phyloP scores from a whole-genome alignment of 2,888 invertebrate genomes.

The Macaria liturata region DNA sequence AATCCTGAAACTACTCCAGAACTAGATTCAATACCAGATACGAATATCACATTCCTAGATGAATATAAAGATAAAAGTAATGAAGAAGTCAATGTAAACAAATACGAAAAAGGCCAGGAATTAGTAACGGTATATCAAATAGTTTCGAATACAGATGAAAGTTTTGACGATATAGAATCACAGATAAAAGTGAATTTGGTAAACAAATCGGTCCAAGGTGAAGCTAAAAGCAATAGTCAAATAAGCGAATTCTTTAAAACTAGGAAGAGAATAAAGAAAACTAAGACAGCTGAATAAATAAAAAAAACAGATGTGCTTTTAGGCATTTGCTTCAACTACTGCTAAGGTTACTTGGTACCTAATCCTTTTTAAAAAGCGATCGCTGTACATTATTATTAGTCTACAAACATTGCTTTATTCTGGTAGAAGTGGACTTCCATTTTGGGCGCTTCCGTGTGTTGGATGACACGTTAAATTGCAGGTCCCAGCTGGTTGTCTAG shows the following conservation, averaged over 20 bases:
- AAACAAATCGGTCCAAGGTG: constrained; percentile 1
- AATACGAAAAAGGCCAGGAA: constrained; percentile 5
- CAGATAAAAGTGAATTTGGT: constrained; percentile 20
- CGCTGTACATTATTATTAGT: too few species aligned
- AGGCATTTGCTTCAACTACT: too few species aligned
- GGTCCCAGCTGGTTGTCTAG: too few species aligned
- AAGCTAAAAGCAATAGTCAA: constrained; percentile 1
- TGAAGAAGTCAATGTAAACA: constrained; percentile 1
- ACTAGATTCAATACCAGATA: constrained; percentile 27
- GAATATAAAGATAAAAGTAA: constrained; percentile 23
- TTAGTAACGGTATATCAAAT: constrained; percentile 15
- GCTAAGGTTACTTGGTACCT: too few species aligned
- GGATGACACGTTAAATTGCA: too few species aligned
- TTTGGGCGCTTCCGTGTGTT: too few species aligned
- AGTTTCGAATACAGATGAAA: not conserved
- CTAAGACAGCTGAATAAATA: too few species aligned
- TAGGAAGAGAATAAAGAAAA: not conserved
- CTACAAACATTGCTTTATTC: too few species aligned
- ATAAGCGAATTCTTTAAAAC: not conserved
- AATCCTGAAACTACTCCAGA: constrained; percentile 19
- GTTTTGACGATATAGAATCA: constrained; percentile 8
- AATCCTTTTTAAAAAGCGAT: too few species aligned
- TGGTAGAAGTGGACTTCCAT: too few species aligned
- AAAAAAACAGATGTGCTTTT: too few species aligned
- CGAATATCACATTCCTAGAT: constrained; percentile 26